Evolutionary conservation across 2,888 invertebrate genomes (phyloP).

Genomic region (Drosophila demipolita): DNA sequence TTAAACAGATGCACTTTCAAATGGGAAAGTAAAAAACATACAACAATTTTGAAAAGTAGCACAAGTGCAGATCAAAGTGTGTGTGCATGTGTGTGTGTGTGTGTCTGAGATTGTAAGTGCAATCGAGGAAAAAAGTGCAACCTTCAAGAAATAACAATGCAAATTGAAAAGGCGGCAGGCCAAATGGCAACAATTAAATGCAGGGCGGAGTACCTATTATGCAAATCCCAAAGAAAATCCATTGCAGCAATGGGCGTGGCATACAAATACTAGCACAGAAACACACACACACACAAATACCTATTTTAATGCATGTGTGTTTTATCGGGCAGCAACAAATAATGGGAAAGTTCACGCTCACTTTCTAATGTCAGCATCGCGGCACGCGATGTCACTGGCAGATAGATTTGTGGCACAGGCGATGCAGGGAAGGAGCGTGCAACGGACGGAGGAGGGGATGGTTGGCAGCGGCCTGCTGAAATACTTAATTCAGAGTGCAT

Average conservation of each 20-base stretch:
- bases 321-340: conserved; percentile 25
- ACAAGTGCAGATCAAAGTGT: conserved; percentile 49
- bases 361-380: conserved; percentile 61
- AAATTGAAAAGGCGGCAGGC: conserved; percentile 53
- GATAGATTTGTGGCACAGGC: neutral
- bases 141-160: conserved; percentile 45
- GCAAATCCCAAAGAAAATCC: conserved; percentile 45
- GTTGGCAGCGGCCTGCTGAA: neutral
- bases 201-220: conserved; percentile 51
- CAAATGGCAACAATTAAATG: conserved; percentile 51
- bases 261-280: conserved; percentile 14
- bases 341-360: conserved; percentile 72
- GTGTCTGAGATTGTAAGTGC: conserved; percentile 12
- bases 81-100: conserved; percentile 3
- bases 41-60: conserved; percentile 42
- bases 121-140: conserved; percentile 35
- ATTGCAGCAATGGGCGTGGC: conserved; percentile 31
- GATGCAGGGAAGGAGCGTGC: neutral
- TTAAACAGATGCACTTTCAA: conserved; percentile 62
- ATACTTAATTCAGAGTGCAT: neutral
- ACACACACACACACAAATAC: conserved; percentile 12
- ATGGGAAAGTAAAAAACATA: conserved; percentile 51
- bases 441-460: neutral
- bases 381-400: conserved; percentile 53
- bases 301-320: neutral